These are phyloP conservation scores for Oncorhynchus mykiss DNA, from an alignment of 2,113 vertebrate genomes.

Conservation along the genomic window DNA sequence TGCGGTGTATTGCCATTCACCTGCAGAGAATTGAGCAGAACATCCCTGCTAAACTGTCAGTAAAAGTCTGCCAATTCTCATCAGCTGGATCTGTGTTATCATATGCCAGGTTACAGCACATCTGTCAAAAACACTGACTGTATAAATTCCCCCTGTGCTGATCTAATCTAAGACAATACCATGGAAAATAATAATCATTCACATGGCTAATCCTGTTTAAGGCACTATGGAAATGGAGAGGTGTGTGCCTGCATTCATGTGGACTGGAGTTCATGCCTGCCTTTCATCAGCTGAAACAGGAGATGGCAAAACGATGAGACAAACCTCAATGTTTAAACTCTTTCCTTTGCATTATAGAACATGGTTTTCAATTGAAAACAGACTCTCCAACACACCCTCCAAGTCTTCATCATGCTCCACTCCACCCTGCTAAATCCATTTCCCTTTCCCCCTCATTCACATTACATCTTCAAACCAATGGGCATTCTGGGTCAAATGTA, in stretches of 20 bases:
- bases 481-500: slow-evolving; percentile 40
- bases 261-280: not conserved
- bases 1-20: slow-evolving; percentile 38
- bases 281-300: slow-evolving; percentile 36
- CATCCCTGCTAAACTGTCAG: slow-evolving; percentile 19
- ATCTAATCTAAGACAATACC: not conserved
- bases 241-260: not conserved
- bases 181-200: not conserved
- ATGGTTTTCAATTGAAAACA: slow-evolving; percentile 75
- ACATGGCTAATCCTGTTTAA: not conserved
- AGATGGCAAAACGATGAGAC: slow-evolving; percentile 42
- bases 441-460: slow-evolving; percentile 32
- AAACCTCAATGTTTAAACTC: slow-evolving; percentile 39
- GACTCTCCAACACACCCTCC: slow-evolving; percentile 51
- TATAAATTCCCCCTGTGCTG: not conserved
- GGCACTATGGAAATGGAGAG: no score
- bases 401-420: slow-evolving; percentile 44
- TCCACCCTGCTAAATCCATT: slow-evolving; percentile 54
- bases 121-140: slow-evolving; percentile 16
- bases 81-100: slow-evolving; percentile 24
- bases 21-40: slow-evolving; percentile 16
- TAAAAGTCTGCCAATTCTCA: slow-evolving; percentile 12
- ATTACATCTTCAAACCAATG: slow-evolving; percentile 49
- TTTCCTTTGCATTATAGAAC: slow-evolving; percentile 54
- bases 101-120: slow-evolving; percentile 1